These are phyloP conservation scores for Lordiphosa andalusiaca DNA, from an alignment of 2,888 invertebrate genomes.

Conservation along the genomic window DNA sequence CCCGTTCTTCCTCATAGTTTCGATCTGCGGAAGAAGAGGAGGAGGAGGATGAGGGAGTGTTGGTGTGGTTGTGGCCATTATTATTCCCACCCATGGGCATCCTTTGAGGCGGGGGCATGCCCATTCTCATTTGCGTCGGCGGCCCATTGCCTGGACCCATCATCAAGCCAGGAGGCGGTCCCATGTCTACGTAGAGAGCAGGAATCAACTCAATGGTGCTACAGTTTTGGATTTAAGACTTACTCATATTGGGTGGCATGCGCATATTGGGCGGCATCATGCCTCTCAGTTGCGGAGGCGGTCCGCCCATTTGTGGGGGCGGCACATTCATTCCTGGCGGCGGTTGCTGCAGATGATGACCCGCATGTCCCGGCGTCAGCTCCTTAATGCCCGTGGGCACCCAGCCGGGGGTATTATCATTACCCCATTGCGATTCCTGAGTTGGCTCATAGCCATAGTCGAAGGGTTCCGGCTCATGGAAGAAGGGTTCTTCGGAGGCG, in stretches of 20 bases:
- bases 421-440: conserved; percentile 87
- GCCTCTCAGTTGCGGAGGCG: conserved; percentile 44
- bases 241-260: conserved; percentile 72
- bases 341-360: conserved; percentile 66
- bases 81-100: conserved; percentile 50
- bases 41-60: conserved; percentile 21
- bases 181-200: conserved; percentile 53
- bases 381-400: conserved; percentile 86
- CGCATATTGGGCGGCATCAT: conserved; percentile 71
- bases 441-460: conserved; percentile 86
- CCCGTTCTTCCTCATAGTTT: conserved; percentile 58
- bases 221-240: conserved; percentile 7
- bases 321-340: conserved; percentile 69
- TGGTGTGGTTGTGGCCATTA: conserved; percentile 20
- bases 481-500: conserved; percentile 79
- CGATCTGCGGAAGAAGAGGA: conserved; percentile 36
- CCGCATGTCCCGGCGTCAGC: conserved; percentile 83
- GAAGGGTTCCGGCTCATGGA: conserved; percentile 78
- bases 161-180: conserved; percentile 72
- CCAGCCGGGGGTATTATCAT: conserved; percentile 82
- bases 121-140: conserved; percentile 62
- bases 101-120: conserved; percentile 73
- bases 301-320: conserved; percentile 67
- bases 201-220: not conserved
- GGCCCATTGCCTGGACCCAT: conserved; percentile 53